phyloP scores from a whole-genome alignment of 2,113 vertebrate species.

The Dinomys branickii region DNA sequence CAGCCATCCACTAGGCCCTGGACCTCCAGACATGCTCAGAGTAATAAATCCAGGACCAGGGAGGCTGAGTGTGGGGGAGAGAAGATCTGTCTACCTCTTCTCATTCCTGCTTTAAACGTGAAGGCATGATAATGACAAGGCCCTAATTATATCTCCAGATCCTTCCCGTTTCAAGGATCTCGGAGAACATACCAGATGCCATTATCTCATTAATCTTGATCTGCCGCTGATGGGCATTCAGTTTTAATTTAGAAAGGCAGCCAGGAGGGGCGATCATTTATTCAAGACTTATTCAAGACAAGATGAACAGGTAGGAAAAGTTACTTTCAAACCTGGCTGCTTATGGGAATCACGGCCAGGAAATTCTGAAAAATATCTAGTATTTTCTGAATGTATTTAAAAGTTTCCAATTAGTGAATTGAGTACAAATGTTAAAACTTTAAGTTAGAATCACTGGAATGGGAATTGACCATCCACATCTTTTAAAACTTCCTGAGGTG shows the following conservation, averaged over 20 bases:
- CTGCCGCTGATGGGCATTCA: not conserved
- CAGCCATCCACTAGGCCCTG: not conserved
- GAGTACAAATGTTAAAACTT: not conserved
- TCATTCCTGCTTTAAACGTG: not conserved
- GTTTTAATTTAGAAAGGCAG: conserved; percentile 42
- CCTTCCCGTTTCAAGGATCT: not conserved
- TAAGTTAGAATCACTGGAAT: not conserved
- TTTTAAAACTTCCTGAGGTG: not conserved
- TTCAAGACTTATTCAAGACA: not conserved
- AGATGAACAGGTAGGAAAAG: not conserved
- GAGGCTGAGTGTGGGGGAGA: not conserved
- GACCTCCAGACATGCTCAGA: not conserved
- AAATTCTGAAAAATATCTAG: not conserved
- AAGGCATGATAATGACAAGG: not conserved
- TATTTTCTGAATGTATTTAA: not conserved
- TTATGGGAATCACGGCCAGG: not conserved
- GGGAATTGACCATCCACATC: not conserved
- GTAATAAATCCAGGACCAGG: not conserved
- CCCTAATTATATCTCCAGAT: not conserved
- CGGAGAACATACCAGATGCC: not conserved
- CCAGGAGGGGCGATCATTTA: not conserved
- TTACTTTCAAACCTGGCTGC: not conserved
- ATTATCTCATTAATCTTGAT: not conserved
- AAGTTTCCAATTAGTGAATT: not conserved
- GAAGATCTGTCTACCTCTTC: not conserved